Evolutionary conservation across 2,113 vertebrate genomes (phyloP).

Genomic region (Xyliphius kryptos): DNA sequence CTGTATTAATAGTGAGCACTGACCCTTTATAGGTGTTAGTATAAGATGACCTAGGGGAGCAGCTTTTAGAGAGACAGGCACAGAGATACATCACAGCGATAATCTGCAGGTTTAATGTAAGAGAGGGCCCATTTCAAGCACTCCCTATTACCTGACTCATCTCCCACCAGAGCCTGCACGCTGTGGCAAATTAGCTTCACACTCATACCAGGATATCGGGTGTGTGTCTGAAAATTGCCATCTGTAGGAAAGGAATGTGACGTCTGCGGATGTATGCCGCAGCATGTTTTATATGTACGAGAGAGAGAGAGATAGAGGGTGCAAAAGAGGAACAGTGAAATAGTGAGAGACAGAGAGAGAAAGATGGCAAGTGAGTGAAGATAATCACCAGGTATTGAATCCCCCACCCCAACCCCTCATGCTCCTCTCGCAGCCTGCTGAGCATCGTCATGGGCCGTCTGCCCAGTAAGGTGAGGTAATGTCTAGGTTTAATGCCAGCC

Average conservation of each 20-base stretch:
- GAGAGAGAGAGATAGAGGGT: too few species aligned
- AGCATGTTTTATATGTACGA: too few species aligned
- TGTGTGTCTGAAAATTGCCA: slow-evolving; percentile 49
- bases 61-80: too few species aligned
- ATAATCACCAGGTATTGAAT: slow-evolving; percentile 79
- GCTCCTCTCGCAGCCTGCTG: slow-evolving; percentile 77
- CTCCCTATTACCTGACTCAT: slow-evolving; percentile 33
- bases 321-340: too few species aligned
- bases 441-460: slow-evolving; percentile 80
- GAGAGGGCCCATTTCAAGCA: slow-evolving; percentile 20
- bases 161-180: slow-evolving; percentile 30
- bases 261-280: slow-evolving; percentile 55
- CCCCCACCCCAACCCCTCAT: slow-evolving; percentile 48
- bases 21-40: too few species aligned
- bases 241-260: slow-evolving; percentile 58
- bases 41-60: too few species aligned
- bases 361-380: slow-evolving; percentile 18
- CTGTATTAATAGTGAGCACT: too few species aligned
- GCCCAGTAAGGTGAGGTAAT: slow-evolving; percentile 85
- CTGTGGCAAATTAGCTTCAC: slow-evolving; percentile 37
- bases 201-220: slow-evolving; percentile 36
- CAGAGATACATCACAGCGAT: slow-evolving; percentile 29
- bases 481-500: slow-evolving; percentile 87
- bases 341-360: too few species aligned
- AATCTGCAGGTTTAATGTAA: slow-evolving; percentile 32